These are phyloP conservation scores for Oreochromis spilurus DNA, from an alignment of 2,113 vertebrate species.

Conservation along the genomic window DNA sequence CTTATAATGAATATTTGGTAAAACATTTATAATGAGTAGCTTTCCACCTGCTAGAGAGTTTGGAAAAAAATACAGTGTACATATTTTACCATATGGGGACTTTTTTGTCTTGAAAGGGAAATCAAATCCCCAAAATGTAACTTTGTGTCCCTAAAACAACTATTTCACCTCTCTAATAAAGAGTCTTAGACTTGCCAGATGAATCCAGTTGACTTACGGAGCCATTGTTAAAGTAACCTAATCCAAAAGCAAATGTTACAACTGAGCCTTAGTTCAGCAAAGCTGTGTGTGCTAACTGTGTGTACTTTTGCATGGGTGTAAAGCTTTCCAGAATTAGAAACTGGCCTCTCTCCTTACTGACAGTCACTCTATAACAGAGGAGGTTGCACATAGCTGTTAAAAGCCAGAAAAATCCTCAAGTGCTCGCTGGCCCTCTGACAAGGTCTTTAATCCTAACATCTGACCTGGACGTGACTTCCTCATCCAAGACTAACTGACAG, in stretches of 20 bases:
- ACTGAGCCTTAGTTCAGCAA: not conserved
- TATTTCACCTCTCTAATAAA: not conserved
- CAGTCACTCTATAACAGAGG: not conserved
- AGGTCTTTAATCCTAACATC: constrained; percentile 5
- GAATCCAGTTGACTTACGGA: not conserved
- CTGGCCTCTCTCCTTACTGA: not conserved
- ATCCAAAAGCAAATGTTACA: not conserved
- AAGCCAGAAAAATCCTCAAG: constrained; percentile 30
- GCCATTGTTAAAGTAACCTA: not conserved
- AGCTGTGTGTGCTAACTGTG: not conserved
- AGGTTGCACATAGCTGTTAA: constrained; percentile 24
- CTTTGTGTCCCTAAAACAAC: not conserved
- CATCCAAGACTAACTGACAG: not conserved
- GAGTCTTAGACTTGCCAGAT: not conserved
- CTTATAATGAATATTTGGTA: not conserved
- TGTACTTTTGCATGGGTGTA: not conserved
- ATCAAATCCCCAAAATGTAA: not conserved
- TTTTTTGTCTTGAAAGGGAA: not conserved
- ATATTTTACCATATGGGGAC: not conserved
- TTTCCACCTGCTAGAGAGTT: not conserved
- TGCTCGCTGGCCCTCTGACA: not conserved
- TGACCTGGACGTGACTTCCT: constrained; percentile 4
- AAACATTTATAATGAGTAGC: not conserved
- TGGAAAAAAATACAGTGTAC: not conserved
- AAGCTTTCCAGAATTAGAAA: constrained; percentile 28